These are phyloP conservation scores for Tachystola acroxantha DNA, from an alignment of 2,888 invertebrate species.

Conservation along the genomic window DNA sequence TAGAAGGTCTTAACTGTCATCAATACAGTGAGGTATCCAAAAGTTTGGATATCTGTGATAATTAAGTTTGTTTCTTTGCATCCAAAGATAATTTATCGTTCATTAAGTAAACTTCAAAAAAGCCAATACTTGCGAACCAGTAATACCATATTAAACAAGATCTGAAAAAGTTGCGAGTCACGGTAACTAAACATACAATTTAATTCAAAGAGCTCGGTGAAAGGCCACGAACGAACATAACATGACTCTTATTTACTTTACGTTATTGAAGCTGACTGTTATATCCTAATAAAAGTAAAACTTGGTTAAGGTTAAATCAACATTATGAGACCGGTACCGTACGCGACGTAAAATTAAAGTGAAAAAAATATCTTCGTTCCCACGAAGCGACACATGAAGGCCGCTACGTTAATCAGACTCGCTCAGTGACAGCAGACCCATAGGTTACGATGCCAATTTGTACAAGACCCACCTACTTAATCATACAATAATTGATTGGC, in stretches of 20 bases:
- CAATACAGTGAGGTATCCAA: too few relatives aligned
- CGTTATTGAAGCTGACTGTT: constrained; percentile 1
- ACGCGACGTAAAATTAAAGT: neutral
- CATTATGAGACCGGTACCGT: constrained; percentile 6
- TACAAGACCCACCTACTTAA: constrained; percentile 42
- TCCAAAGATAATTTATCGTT: too few relatives aligned
- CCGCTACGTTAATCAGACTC: constrained; percentile 37
- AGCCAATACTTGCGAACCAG: too few relatives aligned
- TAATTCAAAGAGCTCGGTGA: neutral
- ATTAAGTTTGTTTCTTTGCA: too few relatives aligned
- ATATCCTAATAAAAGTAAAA: constrained; percentile 5
- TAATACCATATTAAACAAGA: too few relatives aligned
- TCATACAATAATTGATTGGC: constrained; percentile 51
- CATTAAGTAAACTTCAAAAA: too few relatives aligned
- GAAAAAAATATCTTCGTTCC: constrained; percentile 48
- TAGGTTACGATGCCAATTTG: constrained; percentile 42
- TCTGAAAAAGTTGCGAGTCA: too few relatives aligned
- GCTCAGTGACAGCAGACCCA: constrained; percentile 28
- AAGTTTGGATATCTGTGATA: too few relatives aligned
- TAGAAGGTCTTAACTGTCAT: too few relatives aligned
- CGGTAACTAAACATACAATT: neutral
- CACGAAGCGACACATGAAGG: constrained; percentile 43
- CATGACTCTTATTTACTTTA: neutral
- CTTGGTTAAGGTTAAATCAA: constrained; percentile 9
- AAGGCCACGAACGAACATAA: constrained; percentile 1